Evolutionary conservation across 2,888 invertebrate species (phyloP).

Genomic region (Willowsia nigromaculata): DNA sequence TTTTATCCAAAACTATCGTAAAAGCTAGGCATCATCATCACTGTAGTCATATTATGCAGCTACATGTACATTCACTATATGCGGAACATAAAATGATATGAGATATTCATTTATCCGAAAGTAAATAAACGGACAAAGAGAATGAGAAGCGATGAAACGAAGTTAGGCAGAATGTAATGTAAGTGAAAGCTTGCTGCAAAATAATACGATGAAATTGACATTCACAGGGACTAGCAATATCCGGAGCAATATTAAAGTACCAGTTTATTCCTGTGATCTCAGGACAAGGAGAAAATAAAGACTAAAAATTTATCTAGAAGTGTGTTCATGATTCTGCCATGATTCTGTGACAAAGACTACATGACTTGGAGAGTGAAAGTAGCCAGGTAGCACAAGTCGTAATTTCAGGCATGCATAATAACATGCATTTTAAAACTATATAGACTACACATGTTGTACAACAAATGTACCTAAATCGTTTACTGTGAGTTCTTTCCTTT

Average conservation of each 20-base stretch:
- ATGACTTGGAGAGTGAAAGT: neutral
- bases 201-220: constrained; percentile 16
- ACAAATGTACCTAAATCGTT: no score
- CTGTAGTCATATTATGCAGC: neutral
- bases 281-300: neutral
- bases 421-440: no score
- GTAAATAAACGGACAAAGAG: neutral
- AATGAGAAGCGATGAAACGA: no score
- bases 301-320: neutral
- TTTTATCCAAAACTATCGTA: neutral
- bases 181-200: neutral
- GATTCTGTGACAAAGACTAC: neutral
- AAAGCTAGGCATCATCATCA: neutral
- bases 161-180: no score
- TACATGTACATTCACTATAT: neutral
- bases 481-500: neutral
- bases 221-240: neutral
- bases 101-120: neutral
- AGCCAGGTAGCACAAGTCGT: neutral
- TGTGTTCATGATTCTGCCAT: neutral
- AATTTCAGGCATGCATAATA: neutral
- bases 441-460: no score
- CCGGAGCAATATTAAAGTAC: neutral
- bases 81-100: neutral
- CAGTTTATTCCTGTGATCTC: neutral